Base-by-base conservation (phyloP, 2,888 invertebrate species). In the Calliopum simillimum region DNA sequence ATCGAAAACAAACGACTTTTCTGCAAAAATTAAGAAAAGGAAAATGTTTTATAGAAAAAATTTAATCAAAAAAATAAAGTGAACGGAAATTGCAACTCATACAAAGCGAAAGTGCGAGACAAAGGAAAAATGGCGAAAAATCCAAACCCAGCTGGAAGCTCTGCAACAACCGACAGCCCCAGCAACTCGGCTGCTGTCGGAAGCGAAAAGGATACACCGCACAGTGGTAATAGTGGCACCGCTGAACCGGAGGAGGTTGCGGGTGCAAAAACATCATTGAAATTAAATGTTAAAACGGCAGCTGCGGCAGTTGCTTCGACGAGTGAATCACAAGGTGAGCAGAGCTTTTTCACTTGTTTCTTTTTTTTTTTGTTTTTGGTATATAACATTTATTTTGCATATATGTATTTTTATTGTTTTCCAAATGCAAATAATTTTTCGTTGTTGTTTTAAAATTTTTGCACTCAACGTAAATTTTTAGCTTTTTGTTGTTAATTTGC, bases 101-200 rank as follows among this genome's bases (percentile, higher is more conserved):
- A 41, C 8, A 33, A n/a, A 33, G 33, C 33, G 33, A 51, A 23
- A 49, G 14, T n/a, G 25, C n/a, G n/a, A n/a, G 6, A 53, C 14
- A 64, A 16, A 64, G 41, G 16, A 21, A 41, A 64, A 51, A 64
- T 64, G 64, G 64, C 64, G 16, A 64, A 64, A 43, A 64, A 64
- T 33, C 64, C 53, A 16, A 64, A 13, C 16, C 4, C 47, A 33
- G 47, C 49, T 49, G 49, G 33, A 63, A 63, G 16, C 25, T 49
- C 63, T 13, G 21, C 19, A 16, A 49, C 49, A 8, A 58, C 19
- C 59, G 16, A 16, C 59, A 14, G 44, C 33, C 8, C 1, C 33
- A 33, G 8, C 8, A 33, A 8, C 33, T 33, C 33, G 5, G 33
- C 33, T 33, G 33, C 33, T 33, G 33, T 8, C 8, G 33, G 33